Conservation (phyloP, 2,797 vertebrate genomes). For the Emys orbicularis region DNA sequence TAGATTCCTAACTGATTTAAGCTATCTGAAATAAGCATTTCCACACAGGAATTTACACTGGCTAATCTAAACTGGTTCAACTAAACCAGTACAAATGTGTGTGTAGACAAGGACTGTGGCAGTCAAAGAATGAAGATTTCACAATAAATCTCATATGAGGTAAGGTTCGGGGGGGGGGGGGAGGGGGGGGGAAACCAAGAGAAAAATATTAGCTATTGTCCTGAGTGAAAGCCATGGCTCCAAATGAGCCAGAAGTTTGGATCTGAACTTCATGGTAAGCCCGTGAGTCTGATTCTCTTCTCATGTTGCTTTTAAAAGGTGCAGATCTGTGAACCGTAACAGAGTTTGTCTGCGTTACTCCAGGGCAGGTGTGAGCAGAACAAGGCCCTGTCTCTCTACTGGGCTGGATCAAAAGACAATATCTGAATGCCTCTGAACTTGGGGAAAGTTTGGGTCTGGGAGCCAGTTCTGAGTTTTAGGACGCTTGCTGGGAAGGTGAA, state of each 20-base stretch:
- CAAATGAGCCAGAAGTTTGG: neutral
- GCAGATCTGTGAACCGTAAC: neutral
- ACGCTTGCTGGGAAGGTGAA: neutral
- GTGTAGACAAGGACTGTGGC: neutral
- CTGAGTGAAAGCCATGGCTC: neutral
- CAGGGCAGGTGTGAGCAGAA: fast-evolving
- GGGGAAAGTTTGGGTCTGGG: constrained; percentile 40
- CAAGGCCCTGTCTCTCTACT: neutral
- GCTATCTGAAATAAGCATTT: neutral
- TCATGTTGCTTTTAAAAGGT: neutral
- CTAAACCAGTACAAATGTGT: neutral
- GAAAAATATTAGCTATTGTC: neutral
- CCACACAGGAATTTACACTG: neutral
- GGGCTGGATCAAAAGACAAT: neutral
- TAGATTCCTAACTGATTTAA: neutral
- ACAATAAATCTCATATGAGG: neutral
- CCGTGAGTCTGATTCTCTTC: neutral
- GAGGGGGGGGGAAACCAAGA: neutral
- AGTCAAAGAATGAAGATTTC: neutral
- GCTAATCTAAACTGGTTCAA: neutral
- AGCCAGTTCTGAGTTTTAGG: neutral
- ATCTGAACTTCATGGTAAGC: neutral
- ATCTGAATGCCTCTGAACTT: neutral
- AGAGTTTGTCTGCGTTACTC: neutral
- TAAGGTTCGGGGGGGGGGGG: neutral